Evolutionary conservation across 2,888 invertebrate species (phyloP), one percentile per base, ranked within the genome.

Genomic region (Amblyjoppa proteus): DNA sequence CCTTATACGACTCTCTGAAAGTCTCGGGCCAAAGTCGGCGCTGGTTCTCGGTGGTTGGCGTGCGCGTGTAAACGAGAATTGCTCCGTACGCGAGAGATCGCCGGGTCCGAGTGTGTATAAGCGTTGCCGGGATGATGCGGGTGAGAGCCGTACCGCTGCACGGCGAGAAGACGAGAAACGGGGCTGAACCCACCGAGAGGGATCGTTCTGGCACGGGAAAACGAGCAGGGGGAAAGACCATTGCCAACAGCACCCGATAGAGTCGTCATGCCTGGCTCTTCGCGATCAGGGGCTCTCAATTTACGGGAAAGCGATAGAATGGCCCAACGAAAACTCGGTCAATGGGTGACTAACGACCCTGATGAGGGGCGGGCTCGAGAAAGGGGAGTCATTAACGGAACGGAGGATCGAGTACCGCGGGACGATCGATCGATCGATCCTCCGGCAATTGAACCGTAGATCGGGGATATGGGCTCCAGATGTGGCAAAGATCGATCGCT

Each of bases 241-340:
- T 45, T 13, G 13, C 45, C 25, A 38, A 86, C 81, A 83, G 68
- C 83, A 89, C 84, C 87, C 88, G 90, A 92, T 91, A 90, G 91
- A 92, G 89, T 90, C 89, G 91, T 91, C 91, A 91, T 90, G 88
- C 84, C 38, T 64, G 88, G 88, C 88, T 90, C 87, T 45, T 87
- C 87, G 88, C 88, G 90, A 91, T 90, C 90, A 90, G 90, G 88
- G 89, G 89, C 89, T 91, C 90, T 90, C 90, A 91, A 89, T 87
- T 1, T 31, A 76, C 64, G 45, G 13, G 66, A 66, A 34, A 66
- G 34, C 20, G 51, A 20, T 16, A n/a, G 7, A 51, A 34, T 76
- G 81, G 81, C 34, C 73, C 38, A 49, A 56, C 70, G 51, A 81
- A 81, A 83, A 64, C 64, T 80, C 80, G 74, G 77, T 77, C 83